Evolutionary conservation across 2,888 invertebrate genomes (phyloP).

Genomic region (Balanococcus diminutus): DNA sequence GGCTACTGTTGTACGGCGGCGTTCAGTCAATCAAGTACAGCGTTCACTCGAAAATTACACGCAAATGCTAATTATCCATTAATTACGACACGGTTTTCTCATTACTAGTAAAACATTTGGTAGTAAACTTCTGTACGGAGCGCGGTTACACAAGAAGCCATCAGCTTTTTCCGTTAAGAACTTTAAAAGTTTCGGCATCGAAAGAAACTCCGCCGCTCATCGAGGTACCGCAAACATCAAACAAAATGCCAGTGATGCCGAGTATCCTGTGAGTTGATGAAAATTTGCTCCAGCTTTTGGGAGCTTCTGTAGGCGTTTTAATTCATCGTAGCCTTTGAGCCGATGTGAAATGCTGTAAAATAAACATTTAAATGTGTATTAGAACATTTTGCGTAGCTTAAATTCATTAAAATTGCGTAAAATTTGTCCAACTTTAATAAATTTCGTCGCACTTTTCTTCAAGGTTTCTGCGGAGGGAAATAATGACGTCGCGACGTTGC

Average conservation of each 20-base stretch:
- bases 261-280: neutral
- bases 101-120: neutral
- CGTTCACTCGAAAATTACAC: conserved; percentile 20
- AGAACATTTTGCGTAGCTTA: neutral
- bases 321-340: neutral
- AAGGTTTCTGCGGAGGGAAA: conserved; percentile 36
- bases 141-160: neutral
- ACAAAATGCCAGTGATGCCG: conserved; percentile 16
- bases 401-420: neutral
- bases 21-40: neutral
- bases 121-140: neutral
- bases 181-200: neutral
- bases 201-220: neutral
- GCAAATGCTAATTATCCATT: conserved; percentile 9
- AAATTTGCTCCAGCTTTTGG: neutral
- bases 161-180: conserved; percentile 28
- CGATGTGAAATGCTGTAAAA: neutral
- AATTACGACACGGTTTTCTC: neutral
- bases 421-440: neutral
- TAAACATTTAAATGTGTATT: neutral
- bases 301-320: neutral
- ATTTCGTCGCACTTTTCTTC: neutral
- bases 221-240: conserved; percentile 3
- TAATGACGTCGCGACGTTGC: neutral
- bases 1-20: neutral